These are phyloP conservation scores for Sorex fumeus DNA, from an alignment of 2,113 vertebrate genomes.

Conservation along the genomic window DNA sequence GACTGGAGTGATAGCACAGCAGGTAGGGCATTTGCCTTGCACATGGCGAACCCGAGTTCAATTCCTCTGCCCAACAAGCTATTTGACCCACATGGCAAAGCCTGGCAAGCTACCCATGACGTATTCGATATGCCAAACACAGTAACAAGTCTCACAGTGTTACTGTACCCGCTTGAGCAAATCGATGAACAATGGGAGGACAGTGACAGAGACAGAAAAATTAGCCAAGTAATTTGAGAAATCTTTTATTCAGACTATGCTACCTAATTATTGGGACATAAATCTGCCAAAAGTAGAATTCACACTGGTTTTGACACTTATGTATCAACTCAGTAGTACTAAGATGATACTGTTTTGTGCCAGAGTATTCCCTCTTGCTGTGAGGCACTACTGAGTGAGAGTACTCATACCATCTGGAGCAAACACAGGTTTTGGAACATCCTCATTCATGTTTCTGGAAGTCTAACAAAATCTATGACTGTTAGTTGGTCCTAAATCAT, in stretches of 20 bases:
- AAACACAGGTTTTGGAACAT: not conserved
- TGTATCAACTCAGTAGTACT: not conserved
- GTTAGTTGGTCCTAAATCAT: not conserved
- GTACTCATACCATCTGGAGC: too few relatives aligned
- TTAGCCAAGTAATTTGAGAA: not conserved
- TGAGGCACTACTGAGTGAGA: not conserved
- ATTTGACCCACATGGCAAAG: too few relatives aligned
- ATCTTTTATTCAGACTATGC: not conserved
- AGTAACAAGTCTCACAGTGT: too few relatives aligned
- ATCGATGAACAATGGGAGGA: too few relatives aligned
- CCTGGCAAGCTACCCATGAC: too few relatives aligned
- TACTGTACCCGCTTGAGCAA: too few relatives aligned
- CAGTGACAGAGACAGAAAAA: too few relatives aligned
- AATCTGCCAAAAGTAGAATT: not conserved
- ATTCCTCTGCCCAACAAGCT: too few relatives aligned
- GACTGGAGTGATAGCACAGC: too few relatives aligned
- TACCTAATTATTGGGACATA: not conserved
- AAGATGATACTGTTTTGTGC: not conserved
- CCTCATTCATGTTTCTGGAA: not conserved
- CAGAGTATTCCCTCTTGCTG: not conserved
- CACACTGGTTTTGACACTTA: not conserved
- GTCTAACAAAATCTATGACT: not conserved
- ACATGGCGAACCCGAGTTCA: too few relatives aligned
- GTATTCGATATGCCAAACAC: too few relatives aligned
- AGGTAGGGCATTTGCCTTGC: too few relatives aligned